phyloP scores from a whole-genome alignment of 2,113 vertebrate genomes.

The Lota lota region DNA sequence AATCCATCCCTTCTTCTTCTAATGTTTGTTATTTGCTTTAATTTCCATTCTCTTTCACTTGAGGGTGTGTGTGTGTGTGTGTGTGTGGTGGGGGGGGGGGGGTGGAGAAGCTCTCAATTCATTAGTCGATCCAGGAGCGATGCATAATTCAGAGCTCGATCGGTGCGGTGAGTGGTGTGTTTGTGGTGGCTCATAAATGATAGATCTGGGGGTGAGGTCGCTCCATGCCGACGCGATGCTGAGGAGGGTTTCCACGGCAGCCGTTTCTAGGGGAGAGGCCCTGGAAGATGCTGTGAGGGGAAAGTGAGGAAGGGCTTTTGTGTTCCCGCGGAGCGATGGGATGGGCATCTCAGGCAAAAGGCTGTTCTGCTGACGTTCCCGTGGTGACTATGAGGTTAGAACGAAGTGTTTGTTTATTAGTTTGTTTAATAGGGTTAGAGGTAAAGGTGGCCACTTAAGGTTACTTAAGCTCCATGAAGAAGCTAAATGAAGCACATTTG shows the following conservation, averaged over 20 bases:
- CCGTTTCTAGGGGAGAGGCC: conserved; percentile 52
- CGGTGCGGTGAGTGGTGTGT: conserved; percentile 61
- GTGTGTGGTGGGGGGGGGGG: too few species aligned
- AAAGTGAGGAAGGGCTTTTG: too few species aligned
- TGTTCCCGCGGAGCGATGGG: too few species aligned
- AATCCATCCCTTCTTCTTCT: conserved; percentile 68
- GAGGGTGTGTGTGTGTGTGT: too few species aligned
- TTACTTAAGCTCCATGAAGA: too few species aligned
- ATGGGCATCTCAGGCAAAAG: too few species aligned
- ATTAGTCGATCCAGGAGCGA: conserved; percentile 66
- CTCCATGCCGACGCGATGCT: conserved; percentile 53
- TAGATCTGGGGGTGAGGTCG: conserved; percentile 66
- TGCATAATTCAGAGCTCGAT: conserved; percentile 69
- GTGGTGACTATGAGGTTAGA: too few species aligned
- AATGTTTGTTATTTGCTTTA: conserved; percentile 64
- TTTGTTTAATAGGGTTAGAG: too few species aligned
- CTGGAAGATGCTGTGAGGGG: conserved; percentile 41
- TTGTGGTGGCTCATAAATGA: conserved; percentile 76
- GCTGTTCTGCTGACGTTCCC: too few species aligned
- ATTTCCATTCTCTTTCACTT: conserved; percentile 55
- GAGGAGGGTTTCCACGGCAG: conserved; percentile 41
- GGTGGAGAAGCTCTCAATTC: conserved; percentile 67
- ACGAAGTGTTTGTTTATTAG: too few species aligned
- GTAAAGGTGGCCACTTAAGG: too few species aligned
- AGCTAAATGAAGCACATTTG: too few species aligned